These are phyloP conservation scores for Oxyteleia sp. DNA, from an alignment of 2,888 invertebrate genomes.

Conservation along the genomic window DNA sequence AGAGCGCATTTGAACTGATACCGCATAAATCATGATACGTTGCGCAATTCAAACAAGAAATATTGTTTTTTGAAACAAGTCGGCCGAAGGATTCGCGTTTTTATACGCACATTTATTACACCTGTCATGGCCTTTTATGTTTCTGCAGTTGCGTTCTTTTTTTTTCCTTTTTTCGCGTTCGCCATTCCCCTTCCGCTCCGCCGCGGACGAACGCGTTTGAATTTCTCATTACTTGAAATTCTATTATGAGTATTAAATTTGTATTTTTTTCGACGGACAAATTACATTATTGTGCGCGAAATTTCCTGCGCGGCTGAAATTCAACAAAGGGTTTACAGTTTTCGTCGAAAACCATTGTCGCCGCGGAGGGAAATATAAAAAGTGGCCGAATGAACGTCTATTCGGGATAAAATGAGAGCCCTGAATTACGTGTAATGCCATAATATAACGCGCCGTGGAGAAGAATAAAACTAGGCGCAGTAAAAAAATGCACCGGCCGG, in stretches of 20 bases:
- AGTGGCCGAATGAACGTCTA: slow-evolving; percentile 23
- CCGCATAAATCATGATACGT: too few relatives aligned
- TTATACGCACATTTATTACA: too few relatives aligned
- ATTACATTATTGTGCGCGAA: slow-evolving; percentile 40
- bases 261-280: slow-evolving; percentile 41
- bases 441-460: neutral
- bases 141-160: too few relatives aligned
- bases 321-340: slow-evolving; percentile 23
- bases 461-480: slow-evolving; percentile 40
- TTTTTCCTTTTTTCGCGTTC: too few relatives aligned
- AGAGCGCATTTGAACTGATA: too few relatives aligned
- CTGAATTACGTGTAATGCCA: slow-evolving; percentile 22
- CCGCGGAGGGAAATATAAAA: slow-evolving; percentile 10
- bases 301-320: slow-evolving; percentile 40
- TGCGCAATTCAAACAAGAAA: too few relatives aligned
- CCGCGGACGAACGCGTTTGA: too few relatives aligned
- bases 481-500: slow-evolving; percentile 43
- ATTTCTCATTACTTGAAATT: slow-evolving; percentile 45
- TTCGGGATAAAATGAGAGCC: slow-evolving; percentile 12
- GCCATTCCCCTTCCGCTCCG: too few relatives aligned
- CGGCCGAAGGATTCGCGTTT: too few relatives aligned
- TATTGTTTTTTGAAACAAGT: too few relatives aligned
- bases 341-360: slow-evolving; percentile 17
- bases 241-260: slow-evolving; percentile 44
- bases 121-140: too few relatives aligned